A percentile compares a stretch with the other conserved stretches of the same genome.
Conservation (phyloP, 2,113 vertebrate species). For the Leiothrix lutea region DNA sequence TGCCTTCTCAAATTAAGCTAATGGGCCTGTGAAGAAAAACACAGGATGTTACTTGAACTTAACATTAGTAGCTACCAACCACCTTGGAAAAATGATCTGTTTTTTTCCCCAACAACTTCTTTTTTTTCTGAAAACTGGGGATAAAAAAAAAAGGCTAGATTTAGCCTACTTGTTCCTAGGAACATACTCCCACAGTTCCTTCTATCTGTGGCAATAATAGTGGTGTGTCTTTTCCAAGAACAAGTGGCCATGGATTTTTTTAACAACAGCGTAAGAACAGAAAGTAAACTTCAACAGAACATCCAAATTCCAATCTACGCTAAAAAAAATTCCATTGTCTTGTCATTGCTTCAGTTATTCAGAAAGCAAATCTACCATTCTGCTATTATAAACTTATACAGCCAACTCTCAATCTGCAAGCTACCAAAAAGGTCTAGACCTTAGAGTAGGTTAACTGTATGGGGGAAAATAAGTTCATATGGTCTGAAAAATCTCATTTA, state of each 20-base stretch:
- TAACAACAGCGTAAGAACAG: background rate
- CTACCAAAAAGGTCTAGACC: background rate
- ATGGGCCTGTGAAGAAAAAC: background rate
- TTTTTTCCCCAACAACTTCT: background rate
- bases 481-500: background rate
- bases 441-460: background rate
- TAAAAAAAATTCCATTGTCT: background rate
- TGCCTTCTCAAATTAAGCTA: conserved; percentile 12
- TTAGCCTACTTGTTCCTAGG: background rate
- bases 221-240: background rate
- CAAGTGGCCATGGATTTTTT: background rate
- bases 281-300: background rate
- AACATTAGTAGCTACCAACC: background rate
- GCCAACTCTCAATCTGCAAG: background rate
- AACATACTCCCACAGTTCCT: background rate
- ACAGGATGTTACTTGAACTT: background rate
- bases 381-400: background rate
- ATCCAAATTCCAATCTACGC: background rate
- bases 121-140: background rate
- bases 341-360: background rate
- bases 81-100: background rate
- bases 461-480: background rate
- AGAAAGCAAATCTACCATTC: background rate
- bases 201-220: background rate
- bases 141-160: background rate